phyloP scores from a whole-genome alignment of 2,113 vertebrate genomes.

The Aphyosemion australe region DNA sequence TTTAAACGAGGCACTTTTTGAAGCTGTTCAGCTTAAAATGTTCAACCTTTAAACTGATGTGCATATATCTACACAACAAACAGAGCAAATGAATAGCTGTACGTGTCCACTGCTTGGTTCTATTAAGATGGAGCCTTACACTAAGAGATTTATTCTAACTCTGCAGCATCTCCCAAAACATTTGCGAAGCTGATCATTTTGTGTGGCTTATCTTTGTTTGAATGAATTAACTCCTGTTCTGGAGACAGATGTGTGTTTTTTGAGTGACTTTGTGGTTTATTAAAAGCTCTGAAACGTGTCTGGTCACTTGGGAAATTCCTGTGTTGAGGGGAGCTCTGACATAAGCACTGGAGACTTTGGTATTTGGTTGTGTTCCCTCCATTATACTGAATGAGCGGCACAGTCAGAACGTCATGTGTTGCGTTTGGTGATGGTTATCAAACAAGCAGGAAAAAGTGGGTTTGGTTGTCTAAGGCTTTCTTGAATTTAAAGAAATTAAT shows the following conservation, averaged over 20 bases:
- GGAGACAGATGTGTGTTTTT: conserved; percentile 11
- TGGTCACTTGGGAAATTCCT: conserved; percentile 51
- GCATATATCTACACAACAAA: too few relatives aligned
- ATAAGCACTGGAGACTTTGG: conserved; percentile 45
- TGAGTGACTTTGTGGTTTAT: conserved; percentile 20
- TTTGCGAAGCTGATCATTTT: neutral
- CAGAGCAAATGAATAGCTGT: too few relatives aligned
- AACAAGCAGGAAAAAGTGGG: neutral
- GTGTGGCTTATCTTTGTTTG: neutral
- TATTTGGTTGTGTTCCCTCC: conserved; percentile 46
- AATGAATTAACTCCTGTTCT: too few relatives aligned
- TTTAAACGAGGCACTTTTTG: too few relatives aligned
- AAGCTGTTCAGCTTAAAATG: too few relatives aligned
- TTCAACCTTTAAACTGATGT: too few relatives aligned
- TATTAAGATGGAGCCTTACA: too few relatives aligned
- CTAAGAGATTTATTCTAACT: too few relatives aligned
- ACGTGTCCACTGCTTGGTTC: too few relatives aligned
- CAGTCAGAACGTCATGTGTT: conserved; percentile 14
- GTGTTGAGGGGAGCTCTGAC: conserved; percentile 41
- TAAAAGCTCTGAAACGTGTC: conserved; percentile 31
- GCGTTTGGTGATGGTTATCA: neutral
- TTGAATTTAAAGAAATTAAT: neutral
- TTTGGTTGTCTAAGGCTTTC: neutral
- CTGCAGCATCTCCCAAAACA: too few relatives aligned
- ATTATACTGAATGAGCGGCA: conserved; percentile 42